These are phyloP conservation scores for Bombus turneri DNA, from an alignment of 1,140 invertebrate species.

Conservation along the genomic window DNA sequence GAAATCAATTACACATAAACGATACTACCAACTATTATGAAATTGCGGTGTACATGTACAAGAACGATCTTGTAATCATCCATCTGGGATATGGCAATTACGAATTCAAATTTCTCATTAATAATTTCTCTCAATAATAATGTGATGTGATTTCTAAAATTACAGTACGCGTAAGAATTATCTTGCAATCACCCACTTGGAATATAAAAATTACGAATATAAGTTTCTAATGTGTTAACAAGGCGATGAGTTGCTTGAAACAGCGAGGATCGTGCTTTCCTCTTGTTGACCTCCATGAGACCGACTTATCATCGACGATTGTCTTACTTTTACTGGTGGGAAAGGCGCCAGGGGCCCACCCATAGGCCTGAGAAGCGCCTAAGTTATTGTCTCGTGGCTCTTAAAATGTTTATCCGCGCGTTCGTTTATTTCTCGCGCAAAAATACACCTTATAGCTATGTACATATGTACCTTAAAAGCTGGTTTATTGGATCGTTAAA, in stretches of 20 bases:
- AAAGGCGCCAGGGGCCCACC: constrained; percentile 24
- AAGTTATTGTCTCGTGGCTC: constrained; percentile 17
- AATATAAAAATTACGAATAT: not conserved
- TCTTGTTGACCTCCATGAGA: constrained; percentile 11
- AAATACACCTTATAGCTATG: not conserved
- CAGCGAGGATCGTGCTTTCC: constrained; percentile 7
- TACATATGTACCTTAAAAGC: not conserved
- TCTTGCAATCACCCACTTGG: too few relatives aligned
- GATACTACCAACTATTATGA: too few relatives aligned
- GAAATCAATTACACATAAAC: too few relatives aligned
- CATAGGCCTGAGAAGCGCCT: not conserved
- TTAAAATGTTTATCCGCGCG: not conserved
- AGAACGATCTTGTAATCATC: too few relatives aligned
- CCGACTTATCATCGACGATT: constrained; percentile 49
- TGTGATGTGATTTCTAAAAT: not conserved
- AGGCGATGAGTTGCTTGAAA: not conserved
- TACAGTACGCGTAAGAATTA: too few relatives aligned
- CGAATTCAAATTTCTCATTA: too few relatives aligned
- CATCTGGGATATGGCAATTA: too few relatives aligned
- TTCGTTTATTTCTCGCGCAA: not conserved
- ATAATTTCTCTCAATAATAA: not conserved
- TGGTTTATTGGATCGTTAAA: not conserved
- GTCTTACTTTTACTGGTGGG: constrained; percentile 50
- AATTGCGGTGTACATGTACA: too few relatives aligned
- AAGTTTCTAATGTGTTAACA: not conserved